phyloP scores from a whole-genome alignment of 2,888 invertebrate species.

The Yponomeuta malinellus region DNA sequence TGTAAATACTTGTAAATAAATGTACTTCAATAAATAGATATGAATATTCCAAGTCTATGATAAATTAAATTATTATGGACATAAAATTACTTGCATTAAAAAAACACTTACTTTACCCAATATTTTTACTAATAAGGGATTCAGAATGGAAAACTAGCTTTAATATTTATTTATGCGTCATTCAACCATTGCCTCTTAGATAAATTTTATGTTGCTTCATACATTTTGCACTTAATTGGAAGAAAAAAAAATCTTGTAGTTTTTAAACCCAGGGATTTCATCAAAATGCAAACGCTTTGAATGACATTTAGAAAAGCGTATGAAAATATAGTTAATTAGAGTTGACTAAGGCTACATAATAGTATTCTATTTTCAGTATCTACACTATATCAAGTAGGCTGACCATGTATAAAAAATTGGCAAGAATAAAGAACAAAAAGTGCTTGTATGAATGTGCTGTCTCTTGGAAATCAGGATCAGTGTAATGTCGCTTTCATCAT shows the following conservation, averaged over 20 bases:
- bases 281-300: background rate
- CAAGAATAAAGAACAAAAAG: background rate
- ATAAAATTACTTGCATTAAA: background rate
- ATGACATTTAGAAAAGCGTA: background rate
- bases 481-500: slow-evolving; percentile 54
- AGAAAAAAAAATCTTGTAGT: background rate
- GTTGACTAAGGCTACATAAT: background rate
- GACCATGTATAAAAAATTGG: background rate
- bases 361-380: slow-evolving; percentile 1
- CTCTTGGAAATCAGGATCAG: background rate
- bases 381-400: background rate
- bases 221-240: slow-evolving; percentile 11
- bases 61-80: background rate
- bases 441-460: background rate
- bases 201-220: slow-evolving; percentile 7
- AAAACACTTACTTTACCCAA: background rate
- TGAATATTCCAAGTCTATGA: background rate
- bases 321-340: background rate
- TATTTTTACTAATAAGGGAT: background rate
- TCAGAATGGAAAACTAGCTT: slow-evolving; percentile 12
- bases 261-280: background rate
- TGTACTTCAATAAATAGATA: background rate
- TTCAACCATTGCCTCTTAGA: slow-evolving; percentile 25
- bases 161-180: slow-evolving; percentile 38
- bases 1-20: slow-evolving; percentile 7